Conservation (phyloP, 2,797 vertebrate genomes). For the Sciaenops ocellatus region DNA sequence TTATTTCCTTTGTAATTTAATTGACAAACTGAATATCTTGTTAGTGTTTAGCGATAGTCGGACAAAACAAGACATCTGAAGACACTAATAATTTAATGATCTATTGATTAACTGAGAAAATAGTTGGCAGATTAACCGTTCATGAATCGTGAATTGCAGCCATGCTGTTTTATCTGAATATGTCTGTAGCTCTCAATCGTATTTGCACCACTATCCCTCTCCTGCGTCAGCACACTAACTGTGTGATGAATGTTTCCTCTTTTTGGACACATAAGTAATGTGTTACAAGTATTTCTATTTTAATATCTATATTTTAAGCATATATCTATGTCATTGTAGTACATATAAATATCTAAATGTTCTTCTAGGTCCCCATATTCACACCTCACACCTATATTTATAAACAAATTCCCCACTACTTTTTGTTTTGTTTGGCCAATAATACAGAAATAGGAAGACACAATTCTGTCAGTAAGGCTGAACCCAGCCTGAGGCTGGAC, state of each 20-base stretch:
- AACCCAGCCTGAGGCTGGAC: conserved; percentile 21
- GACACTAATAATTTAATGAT: neutral
- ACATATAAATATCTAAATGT: neutral
- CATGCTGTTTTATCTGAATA: neutral
- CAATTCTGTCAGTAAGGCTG: neutral
- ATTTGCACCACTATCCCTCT: neutral
- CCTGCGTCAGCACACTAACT: neutral
- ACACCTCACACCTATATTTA: neutral
- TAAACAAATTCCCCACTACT: neutral
- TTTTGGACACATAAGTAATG: neutral
- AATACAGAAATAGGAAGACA: neutral
- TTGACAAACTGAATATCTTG: neutral
- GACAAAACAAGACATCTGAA: neutral
- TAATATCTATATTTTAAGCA: neutral
- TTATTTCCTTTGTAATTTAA: neutral
- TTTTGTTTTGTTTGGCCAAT: neutral
- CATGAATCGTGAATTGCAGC: neutral
- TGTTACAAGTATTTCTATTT: neutral
- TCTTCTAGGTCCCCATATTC: neutral
- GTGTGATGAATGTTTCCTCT: neutral
- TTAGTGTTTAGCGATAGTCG: neutral
- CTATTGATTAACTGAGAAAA: neutral
- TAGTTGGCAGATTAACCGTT: neutral
- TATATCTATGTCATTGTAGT: neutral
- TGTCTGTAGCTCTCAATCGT: neutral